Evolutionary conservation across 2,113 vertebrate species (phyloP), one percentile per base, ranked within the genome.

Genomic region (Cervus canadensis): DNA sequence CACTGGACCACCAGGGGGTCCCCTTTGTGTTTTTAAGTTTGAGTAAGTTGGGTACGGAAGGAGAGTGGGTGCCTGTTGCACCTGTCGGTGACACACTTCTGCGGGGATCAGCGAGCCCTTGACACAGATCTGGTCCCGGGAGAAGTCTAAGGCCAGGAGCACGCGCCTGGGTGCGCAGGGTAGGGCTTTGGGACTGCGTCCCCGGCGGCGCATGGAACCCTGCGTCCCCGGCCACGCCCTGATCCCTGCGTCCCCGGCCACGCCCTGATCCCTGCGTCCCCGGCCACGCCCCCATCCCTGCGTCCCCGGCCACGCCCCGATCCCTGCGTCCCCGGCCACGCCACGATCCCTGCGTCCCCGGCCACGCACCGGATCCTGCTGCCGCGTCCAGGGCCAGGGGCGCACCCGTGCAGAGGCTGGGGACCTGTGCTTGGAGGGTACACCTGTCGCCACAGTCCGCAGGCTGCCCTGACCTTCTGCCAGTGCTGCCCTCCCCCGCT

Each of bases 331-430:
- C 48, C 12, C 2, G 48, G 45, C 45, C 45, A 11, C 15, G 15
- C 8, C 40, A 3, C 40, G 40, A 40, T 40, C 40, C 40, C 40
- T 36, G 36, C 36, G 36, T 36, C 36, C 36, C 36, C 1, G 0
- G 11, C 15, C 78, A 79, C 15, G 15, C 8, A 1, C 45, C 0
- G 16, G 11, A 30, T 0, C 78, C 45, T 81, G 28, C 28, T 17
- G 9, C 16, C 9, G 1, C 3, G 3, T 21, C 4, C 48, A 2
- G 79, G 79, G 30, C 30, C 1, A 0, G 79, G 79, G 30, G 17
- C 0, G 6, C 17, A 1, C 48, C 1, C 1, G 36, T 21, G 19
- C 48, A 23, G 50, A 6, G 30, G 30, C 50, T 2, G 11, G 17
- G 50, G 33, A n/a, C 50, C 48, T 50, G 9, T 52, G 28, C 45